phyloP scores from a whole-genome alignment of 30 jellyfish, hydroid and myxozoan genomes.

The Sanderia malayensis region DNA sequence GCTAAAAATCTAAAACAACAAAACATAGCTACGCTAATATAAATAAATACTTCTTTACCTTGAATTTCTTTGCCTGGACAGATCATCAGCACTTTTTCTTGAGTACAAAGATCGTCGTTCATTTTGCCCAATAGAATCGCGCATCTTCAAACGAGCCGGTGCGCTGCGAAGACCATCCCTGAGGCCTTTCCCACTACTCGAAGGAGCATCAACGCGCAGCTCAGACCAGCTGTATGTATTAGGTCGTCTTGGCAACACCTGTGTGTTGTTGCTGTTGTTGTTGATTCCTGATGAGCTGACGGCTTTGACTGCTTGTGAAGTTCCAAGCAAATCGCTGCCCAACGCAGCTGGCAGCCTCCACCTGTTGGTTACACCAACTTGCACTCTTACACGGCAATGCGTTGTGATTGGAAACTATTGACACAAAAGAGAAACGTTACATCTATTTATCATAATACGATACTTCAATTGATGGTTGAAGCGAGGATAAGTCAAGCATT shows the following conservation, averaged over 20 bases:
- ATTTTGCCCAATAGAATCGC: constrained; percentile 1
- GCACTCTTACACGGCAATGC: constrained; percentile 49
- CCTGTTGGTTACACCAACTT: constrained; percentile 63
- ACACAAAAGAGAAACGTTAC: no score
- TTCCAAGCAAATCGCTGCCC: constrained; percentile 62
- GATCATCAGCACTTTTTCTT: not conserved
- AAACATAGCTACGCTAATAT: no score
- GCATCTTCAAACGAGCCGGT: constrained; percentile 21
- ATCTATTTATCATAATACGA: no score
- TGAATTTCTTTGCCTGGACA: not conserved
- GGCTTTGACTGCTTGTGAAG: constrained; percentile 65
- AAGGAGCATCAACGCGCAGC: not conserved
- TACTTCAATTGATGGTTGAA: not conserved
- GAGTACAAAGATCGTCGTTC: not conserved
- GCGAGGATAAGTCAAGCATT: not conserved
- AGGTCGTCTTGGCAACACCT: no score
- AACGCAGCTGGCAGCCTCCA: constrained; percentile 57
- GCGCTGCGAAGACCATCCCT: constrained; percentile 51
- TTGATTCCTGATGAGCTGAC: constrained; percentile 3
- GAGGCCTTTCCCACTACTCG: constrained; percentile 1
- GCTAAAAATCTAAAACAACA: no score
- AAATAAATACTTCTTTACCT: no score
- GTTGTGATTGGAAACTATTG: constrained; percentile 35
- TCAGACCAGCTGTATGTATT: constrained; percentile 8
- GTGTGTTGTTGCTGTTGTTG: no score